These are phyloP conservation scores for Coenonympha glycerion DNA, from an alignment of 2,888 invertebrate genomes.

Conservation along the genomic window DNA sequence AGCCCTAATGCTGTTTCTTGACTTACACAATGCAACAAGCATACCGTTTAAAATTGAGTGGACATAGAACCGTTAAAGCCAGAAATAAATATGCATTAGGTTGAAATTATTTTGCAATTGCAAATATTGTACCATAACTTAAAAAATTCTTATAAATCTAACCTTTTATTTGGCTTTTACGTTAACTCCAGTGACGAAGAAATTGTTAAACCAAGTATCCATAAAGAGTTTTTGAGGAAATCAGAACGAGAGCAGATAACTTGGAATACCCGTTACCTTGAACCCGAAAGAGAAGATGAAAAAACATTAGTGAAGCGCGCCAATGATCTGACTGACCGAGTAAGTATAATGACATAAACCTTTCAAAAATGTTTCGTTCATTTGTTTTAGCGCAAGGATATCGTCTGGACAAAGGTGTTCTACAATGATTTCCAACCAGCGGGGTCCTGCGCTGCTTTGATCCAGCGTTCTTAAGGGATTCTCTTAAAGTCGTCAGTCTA, in stretches of 20 bases:
- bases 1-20: too few relatives aligned
- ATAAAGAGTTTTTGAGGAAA: conserved; percentile 53
- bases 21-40: too few relatives aligned
- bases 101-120: too few relatives aligned
- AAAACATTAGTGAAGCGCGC: conserved; percentile 66
- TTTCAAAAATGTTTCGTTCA: not conserved
- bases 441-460: too few relatives aligned
- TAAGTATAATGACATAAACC: conserved; percentile 41
- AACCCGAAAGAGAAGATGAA: conserved; percentile 67
- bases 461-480: too few relatives aligned
- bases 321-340: conserved; percentile 66
- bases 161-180: not conserved
- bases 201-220: conserved; percentile 41
- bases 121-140: too few relatives aligned
- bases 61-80: too few relatives aligned
- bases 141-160: not conserved
- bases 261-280: conserved; percentile 61
- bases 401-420: too few relatives aligned
- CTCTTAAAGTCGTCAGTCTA: too few relatives aligned
- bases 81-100: too few relatives aligned
- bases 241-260: conserved; percentile 65
- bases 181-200: conserved; percentile 40
- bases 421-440: too few relatives aligned
- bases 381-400: not conserved
- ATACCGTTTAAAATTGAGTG: too few relatives aligned